A percentile compares a stretch with the other conserved stretches of the same genome.
phyloP scores from a whole-genome alignment of 1,140 invertebrate genomes.

The Drosophila varians region DNA sequence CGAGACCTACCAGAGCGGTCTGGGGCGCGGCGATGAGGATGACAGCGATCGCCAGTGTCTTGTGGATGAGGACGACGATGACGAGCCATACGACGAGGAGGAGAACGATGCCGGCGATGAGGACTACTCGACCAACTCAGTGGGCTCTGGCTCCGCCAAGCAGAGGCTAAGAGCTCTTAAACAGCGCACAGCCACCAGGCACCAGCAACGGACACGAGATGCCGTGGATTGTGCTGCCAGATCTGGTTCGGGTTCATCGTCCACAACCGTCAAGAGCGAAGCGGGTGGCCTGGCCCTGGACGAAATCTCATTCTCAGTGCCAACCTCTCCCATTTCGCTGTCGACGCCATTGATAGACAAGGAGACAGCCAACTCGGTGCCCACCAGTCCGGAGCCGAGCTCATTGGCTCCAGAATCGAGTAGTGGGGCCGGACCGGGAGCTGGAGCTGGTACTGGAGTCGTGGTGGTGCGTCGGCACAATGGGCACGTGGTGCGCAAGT shows the following conservation, averaged over 20 bases:
- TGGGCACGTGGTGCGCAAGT: constrained; percentile 75
- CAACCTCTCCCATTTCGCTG: constrained; percentile 80
- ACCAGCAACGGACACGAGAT: constrained; percentile 60
- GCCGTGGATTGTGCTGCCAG: constrained; percentile 64
- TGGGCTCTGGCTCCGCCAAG: constrained; percentile 71
- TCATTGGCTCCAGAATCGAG: constrained; percentile 83
- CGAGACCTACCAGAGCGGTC: constrained; percentile 77
- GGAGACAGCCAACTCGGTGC: constrained; percentile 88
- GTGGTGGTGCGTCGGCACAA: constrained; percentile 78
- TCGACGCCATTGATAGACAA: constrained; percentile 79
- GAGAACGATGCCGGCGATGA: constrained; percentile 79
- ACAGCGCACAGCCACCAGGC: constrained; percentile 58
- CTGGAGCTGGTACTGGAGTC: constrained; percentile 72
- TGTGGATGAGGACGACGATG: constrained; percentile 67
- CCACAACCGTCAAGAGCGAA: constrained; percentile 77
- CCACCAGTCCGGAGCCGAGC: constrained; percentile 90
- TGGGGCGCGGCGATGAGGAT: constrained; percentile 67
- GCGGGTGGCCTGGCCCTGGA: constrained; percentile 54
- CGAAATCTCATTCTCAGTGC: constrained; percentile 82
- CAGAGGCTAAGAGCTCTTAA: constrained; percentile 72
- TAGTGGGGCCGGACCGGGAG: constrained; percentile 54
- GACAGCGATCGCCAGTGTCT: constrained; percentile 77
- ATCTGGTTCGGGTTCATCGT: constrained; percentile 66
- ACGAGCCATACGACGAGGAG: constrained; percentile 66
- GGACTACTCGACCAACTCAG: constrained; percentile 74